phyloP scores from a whole-genome alignment of 2,888 invertebrate species.

The Thecocarcelia acutangulata region DNA sequence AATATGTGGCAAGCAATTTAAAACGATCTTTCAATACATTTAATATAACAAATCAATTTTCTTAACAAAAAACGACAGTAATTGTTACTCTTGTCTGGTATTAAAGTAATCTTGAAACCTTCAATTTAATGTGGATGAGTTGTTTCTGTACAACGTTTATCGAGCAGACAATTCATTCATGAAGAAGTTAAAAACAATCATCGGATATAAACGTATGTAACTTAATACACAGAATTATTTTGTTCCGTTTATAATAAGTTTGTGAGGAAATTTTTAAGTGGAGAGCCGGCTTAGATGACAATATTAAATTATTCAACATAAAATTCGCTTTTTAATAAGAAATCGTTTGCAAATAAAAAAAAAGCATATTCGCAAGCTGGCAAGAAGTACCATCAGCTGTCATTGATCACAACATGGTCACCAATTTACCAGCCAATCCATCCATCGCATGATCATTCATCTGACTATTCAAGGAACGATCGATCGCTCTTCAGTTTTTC shows the following conservation, averaged over 20 bases:
- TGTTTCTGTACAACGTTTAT: slow-evolving; percentile 27
- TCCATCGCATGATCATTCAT: slow-evolving; percentile 42
- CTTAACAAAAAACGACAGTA: slow-evolving; percentile 33
- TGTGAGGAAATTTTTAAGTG: slow-evolving; percentile 36
- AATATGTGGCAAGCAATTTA: background rate
- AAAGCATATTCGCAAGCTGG: slow-evolving; percentile 39
- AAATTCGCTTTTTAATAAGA: slow-evolving; percentile 55
- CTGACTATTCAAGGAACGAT: slow-evolving; percentile 20
- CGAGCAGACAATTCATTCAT: slow-evolving; percentile 48
- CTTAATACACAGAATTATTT: slow-evolving; percentile 41
- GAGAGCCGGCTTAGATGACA: slow-evolving; percentile 52
- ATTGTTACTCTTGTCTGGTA: slow-evolving; percentile 36
- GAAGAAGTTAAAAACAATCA: slow-evolving; percentile 42
- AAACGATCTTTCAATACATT: slow-evolving; percentile 28
- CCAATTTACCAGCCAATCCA: slow-evolving; percentile 34
- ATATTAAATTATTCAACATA: slow-evolving; percentile 60
- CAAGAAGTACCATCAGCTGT: slow-evolving; percentile 42
- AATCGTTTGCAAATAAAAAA: background rate
- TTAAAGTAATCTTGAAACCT: slow-evolving; percentile 43
- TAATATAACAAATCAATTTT: slow-evolving; percentile 56
- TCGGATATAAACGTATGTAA: background rate
- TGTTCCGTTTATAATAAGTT: slow-evolving; percentile 40
- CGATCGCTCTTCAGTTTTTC: slow-evolving; percentile 8
- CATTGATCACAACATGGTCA: slow-evolving; percentile 57
- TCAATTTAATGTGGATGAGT: slow-evolving; percentile 45